A percentile compares a stretch with the other conserved stretches of the same genome.
These are phyloP conservation scores for Drosophila serrata DNA, from an alignment of 1,140 invertebrate species.

Conservation along the genomic window DNA sequence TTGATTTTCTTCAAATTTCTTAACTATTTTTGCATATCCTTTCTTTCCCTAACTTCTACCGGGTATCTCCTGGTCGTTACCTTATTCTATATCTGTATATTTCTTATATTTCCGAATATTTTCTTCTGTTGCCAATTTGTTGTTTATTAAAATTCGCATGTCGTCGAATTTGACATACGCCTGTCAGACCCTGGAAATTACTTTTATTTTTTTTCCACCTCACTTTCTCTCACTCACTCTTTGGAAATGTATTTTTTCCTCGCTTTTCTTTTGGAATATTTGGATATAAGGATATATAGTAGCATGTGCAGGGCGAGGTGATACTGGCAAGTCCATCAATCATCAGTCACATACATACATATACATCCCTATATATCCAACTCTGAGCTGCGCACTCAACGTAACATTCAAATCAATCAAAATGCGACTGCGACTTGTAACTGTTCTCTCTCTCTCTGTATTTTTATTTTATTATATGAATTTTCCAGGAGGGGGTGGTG, in stretches of 20 bases:
- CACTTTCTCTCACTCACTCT: not conserved
- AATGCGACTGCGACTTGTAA: conserved; percentile 69
- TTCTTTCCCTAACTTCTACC: not conserved
- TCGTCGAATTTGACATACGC: conserved; percentile 79
- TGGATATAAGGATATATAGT: not conserved
- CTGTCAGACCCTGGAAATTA: conserved; percentile 77
- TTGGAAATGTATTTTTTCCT: conserved; percentile 4
- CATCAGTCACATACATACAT: conserved; percentile 73
- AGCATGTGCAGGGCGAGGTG: conserved; percentile 18
- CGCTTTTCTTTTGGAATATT: not conserved
- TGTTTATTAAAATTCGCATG: conserved; percentile 76
- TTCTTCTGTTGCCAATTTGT: conserved; percentile 36
- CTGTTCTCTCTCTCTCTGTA: conserved; percentile 29
- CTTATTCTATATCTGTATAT: not conserved
- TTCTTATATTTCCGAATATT: not conserved
- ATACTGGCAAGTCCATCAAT: conserved; percentile 77
- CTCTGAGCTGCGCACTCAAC: conserved; percentile 69
- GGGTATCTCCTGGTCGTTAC: not conserved
- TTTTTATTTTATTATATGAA: conserved; percentile 21
- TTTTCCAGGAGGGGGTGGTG: not conserved
- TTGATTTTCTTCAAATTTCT: not conserved
- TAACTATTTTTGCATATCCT: not conserved
- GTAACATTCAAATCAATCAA: conserved; percentile 85
- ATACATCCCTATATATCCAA: not conserved
- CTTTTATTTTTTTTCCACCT: conserved; percentile 39